Evolutionary conservation across 1,140 invertebrate species (phyloP), one percentile per base, ranked within the genome.

Genomic region (Heliconius nattereri): DNA sequence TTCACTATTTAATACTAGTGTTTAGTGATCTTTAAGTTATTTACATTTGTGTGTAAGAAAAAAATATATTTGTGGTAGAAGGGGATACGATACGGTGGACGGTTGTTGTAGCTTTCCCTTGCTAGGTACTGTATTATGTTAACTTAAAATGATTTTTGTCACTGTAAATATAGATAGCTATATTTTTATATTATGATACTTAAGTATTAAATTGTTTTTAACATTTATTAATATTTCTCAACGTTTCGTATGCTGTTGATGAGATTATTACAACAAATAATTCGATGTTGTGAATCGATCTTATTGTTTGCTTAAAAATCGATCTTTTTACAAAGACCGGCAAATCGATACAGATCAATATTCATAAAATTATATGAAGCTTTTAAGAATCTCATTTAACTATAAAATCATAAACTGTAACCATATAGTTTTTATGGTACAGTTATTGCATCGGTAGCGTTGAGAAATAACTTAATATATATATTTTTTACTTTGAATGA

Each of bases 101-200:
- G 57, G 23, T n/a, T 13, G 60, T 66, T 66, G 8, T 66, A 13
- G 26, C 60, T 26, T 66, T 29, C n/a, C 60, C 26, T 66, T 66
- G 60, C 23, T 66, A 29, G 60, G 60, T 66, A 83, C 78, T 84
- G 83, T 45, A 77, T 84, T 84, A 85, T 82, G 80, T 73, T 89
- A 85, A 86, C 88, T 87, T 87, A 89, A 81, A 88, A 86, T 71
- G 71, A 86, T 87, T 87, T 90, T 87, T 88, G 83, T 87, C 86
- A 85, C 77, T 94, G 91, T 94, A 92, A 89, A 92, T 94, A 94
- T 91, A 92, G 89, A 93, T 88, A 83, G 85, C 81, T 92, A 94
- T 93, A 92, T 93, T 93, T 94, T 93, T 94, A 92, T 93, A 92
- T 91, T 87, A 85, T 89, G 88, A 88, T 87, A 85, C 84, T 87